A percentile compares a stretch with the other conserved stretches of the same genome.
phyloP scores from a whole-genome alignment of 1,140 invertebrate genomes.

The Meloidogyne exigua region DNA sequence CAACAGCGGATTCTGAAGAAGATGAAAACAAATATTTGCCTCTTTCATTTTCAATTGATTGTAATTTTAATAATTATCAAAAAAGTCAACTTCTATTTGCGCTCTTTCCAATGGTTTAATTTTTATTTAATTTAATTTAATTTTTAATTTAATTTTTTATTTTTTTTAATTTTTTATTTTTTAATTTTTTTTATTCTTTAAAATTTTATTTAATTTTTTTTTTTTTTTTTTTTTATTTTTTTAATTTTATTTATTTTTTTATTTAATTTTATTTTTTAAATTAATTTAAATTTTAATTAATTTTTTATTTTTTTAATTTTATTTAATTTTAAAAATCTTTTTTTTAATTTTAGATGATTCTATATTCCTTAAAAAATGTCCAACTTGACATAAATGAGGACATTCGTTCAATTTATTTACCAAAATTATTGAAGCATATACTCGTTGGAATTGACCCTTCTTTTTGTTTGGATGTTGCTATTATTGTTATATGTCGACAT shows the following conservation, averaged over 20 bases:
- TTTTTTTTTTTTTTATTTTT: too few species aligned
- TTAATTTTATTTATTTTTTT: too few species aligned
- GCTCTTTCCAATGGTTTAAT: constrained; percentile 45
- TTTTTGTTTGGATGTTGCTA: constrained; percentile 20
- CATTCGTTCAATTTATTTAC: constrained; percentile 43
- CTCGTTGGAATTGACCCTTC: constrained; percentile 3
- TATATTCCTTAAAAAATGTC: constrained; percentile 52
- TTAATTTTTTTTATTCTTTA: too few species aligned
- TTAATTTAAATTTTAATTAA: background rate
- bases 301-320: background rate
- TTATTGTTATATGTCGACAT: constrained; percentile 41
- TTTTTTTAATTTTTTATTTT: background rate
- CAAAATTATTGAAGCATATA: constrained; percentile 45
- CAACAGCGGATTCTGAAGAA: background rate
- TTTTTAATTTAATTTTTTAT: background rate
- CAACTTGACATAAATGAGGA: constrained; percentile 51
- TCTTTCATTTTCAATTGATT: background rate
- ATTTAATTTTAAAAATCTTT: background rate
- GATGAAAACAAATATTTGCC: background rate
- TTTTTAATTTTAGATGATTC: constrained; percentile 42
- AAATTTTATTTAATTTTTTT: too few species aligned
- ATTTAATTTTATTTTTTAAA: constrained; percentile 18
- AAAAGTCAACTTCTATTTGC: background rate
- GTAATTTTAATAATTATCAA: background rate
- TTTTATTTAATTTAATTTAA: constrained; percentile 15